Base-by-base conservation (phyloP, 2,888 invertebrate species). In the Chesias legatella region DNA sequence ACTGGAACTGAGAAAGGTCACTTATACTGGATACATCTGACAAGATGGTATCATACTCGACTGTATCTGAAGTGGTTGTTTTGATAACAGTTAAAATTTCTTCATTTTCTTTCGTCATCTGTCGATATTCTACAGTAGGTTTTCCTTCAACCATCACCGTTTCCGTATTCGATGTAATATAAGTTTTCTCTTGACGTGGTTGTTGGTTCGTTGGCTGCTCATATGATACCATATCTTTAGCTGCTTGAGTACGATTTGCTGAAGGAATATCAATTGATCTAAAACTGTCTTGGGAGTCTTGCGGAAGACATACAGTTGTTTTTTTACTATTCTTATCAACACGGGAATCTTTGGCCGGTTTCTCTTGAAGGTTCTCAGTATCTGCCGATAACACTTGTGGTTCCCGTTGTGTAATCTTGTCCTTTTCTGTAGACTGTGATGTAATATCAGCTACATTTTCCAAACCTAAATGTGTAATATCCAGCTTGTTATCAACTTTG, bases 81-180 rank as follows among this genome's bases (percentile, higher is more conserved):
- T 67, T 72, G 1, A 69, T 54, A 3, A 73, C 51, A 1, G 72
- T 76, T 11, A 72, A 60, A 34, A 72, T 56, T 60, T 72, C 65
- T 30, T 67, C 61, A 24, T 60, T 70, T 40, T 66, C 65, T 31
- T 66, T 61, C 27, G 60, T 66, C 30, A 47, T 48, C 46, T 64
- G 52, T 28, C 48, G 51, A 30, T 60, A 66, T 51, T 77, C 60
- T 40, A 63, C 43, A 21, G 56, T 44, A 17, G 73, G 68, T 49
- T 60, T 57, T 10, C 61, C 56, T 43, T 65, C 53, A 33, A 56
- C 50, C 37, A 56, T 53, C 37, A 62, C 54, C 25, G 61, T 52
- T 36, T 58, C 55, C 13, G 60, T 43, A 38, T 58, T 58, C 32
- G 39, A 44, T 6, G 47, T 2, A 51, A 45, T 17, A 40, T 53